These are phyloP conservation scores for Drosophila kohkoa DNA, from an alignment of 1,140 invertebrate species.

Conservation along the genomic window DNA sequence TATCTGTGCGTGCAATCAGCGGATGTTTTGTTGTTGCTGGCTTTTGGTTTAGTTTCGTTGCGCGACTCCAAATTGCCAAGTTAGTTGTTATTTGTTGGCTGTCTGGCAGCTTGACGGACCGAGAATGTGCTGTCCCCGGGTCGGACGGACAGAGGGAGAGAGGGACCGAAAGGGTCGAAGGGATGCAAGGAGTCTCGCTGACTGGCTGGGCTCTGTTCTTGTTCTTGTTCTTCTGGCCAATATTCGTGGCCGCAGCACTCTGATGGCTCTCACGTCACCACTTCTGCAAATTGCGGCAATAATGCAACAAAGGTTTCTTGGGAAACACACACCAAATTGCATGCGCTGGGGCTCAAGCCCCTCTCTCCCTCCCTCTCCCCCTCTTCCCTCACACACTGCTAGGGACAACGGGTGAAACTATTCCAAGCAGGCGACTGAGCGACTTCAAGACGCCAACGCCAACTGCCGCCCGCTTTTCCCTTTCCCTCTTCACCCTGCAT, in stretches of 20 bases:
- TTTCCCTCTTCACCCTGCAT: slow-evolving; percentile 36
- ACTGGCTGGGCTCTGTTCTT: neutral
- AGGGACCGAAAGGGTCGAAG: neutral
- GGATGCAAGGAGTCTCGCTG: neutral
- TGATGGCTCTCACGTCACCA: slow-evolving; percentile 82
- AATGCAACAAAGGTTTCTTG: slow-evolving; percentile 82
- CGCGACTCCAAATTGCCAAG: slow-evolving; percentile 79
- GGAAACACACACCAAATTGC: slow-evolving; percentile 81
- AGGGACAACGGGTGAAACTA: too few species aligned
- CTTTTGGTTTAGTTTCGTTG: slow-evolving; percentile 25
- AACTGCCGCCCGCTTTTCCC: slow-evolving; percentile 5
- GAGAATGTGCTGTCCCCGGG: slow-evolving; percentile 14
- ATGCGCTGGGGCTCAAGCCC: slow-evolving; percentile 53
- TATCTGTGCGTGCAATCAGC: neutral
- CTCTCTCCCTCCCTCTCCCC: too few species aligned
- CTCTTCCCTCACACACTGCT: too few species aligned
- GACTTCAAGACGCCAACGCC: slow-evolving; percentile 61
- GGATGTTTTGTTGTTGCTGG: slow-evolving; percentile 4
- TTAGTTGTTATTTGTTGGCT: slow-evolving; percentile 81
- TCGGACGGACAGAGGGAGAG: too few species aligned
- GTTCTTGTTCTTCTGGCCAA: slow-evolving; percentile 47
- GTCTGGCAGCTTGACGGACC: slow-evolving; percentile 56
- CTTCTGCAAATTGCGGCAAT: slow-evolving; percentile 82
- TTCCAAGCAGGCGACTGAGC: slow-evolving; percentile 9
- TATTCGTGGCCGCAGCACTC: slow-evolving; percentile 77